A percentile compares a stretch with the other conserved stretches of the same genome.
These are phyloP conservation scores for Tortricodes alternella DNA, from an alignment of 2,888 invertebrate genomes.

Conservation along the genomic window DNA sequence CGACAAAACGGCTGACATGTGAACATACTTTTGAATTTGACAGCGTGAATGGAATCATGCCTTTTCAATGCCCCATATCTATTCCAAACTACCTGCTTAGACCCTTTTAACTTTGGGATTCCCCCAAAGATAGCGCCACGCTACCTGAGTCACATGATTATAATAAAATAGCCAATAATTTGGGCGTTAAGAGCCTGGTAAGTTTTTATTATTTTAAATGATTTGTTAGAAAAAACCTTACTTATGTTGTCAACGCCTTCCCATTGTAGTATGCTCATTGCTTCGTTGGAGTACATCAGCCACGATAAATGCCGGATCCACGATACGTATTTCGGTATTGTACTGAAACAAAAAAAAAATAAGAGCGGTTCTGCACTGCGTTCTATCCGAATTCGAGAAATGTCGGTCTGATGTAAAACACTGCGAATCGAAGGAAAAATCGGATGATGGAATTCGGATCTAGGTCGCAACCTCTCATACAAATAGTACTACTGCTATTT, in stretches of 20 bases:
- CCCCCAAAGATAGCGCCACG: conserved; percentile 13
- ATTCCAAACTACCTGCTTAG: conserved; percentile 5
- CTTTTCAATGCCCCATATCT: neutral
- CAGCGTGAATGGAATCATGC: conserved; percentile 2
- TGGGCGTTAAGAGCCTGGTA: conserved; percentile 6
- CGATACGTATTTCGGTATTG: conserved; percentile 86
- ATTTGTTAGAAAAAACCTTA: conserved; percentile 58
- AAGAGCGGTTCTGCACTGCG: neutral
- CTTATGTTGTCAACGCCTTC: conserved; percentile 87
- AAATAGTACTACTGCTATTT: too few species aligned
- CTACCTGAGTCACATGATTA: conserved; percentile 6
- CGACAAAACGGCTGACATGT: neutral
- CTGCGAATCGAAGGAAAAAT: too few species aligned
- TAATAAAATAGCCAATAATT: conserved; percentile 10
- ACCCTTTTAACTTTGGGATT: conserved; percentile 14
- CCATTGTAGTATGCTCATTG: conserved; percentile 92
- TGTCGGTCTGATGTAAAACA: too few species aligned
- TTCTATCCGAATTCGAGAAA: too few species aligned
- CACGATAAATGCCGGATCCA: conserved; percentile 93
- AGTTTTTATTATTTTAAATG: conserved; percentile 14
- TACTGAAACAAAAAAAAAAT: conserved; percentile 69
- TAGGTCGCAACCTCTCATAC: too few species aligned
- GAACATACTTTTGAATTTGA: neutral
- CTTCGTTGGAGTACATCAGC: conserved; percentile 94
- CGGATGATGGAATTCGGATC: too few species aligned